Evolutionary conservation across 1,140 invertebrate species (phyloP), one percentile per base, ranked within the genome.

Genomic region (Elymnias hypermnestra): DNA sequence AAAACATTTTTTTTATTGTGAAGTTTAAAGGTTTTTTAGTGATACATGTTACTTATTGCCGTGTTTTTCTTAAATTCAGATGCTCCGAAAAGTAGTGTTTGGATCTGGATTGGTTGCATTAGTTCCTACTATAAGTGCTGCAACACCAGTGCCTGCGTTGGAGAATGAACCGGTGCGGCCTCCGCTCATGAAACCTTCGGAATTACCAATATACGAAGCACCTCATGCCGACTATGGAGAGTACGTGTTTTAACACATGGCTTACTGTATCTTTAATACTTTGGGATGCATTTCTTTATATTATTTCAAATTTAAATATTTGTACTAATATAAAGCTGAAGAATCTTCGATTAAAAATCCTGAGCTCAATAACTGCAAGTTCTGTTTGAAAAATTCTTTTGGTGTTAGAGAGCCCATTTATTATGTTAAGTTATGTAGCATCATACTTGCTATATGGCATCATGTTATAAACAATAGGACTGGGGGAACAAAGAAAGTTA

Each of bases 151-250:
- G 8, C 57, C 47, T 7, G 65, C 64, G 1, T 38, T 59, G n/a
- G n/a, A n/a, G 0, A 51, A 40, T 9, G 72, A 63, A 22, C 64
- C 66, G 1, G 36, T 33, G n/a, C 69, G 62, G 17, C 74, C 73
- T 7, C 66, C 70, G 2, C 72, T 73, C 3, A 89, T 87, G 65
- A 83, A 75, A 55, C 81, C 81, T 0, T 88, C 88, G 4, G 89
- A 90, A 14, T 67, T 90, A 15, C 88, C 89, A 7, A 81, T 89
- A 47, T 89, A 89, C 46, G 87, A 86, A 18, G 61, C 82, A 1
- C 82, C 75, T 10, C 81, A 85, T 41, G 73, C 81, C 8, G 76
- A 83, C 15, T 85, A 83, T 44, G 69, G 43, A 38, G 78, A 82
- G 81, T 84, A 59, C 33, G 77, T 72, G n/a, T 13, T 47, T 15